Percentiles rank a stretch among this genome's conserved stretches.
Conservation (phyloP, 2,113 vertebrate genomes). For the Brienomyrus longianalis region DNA sequence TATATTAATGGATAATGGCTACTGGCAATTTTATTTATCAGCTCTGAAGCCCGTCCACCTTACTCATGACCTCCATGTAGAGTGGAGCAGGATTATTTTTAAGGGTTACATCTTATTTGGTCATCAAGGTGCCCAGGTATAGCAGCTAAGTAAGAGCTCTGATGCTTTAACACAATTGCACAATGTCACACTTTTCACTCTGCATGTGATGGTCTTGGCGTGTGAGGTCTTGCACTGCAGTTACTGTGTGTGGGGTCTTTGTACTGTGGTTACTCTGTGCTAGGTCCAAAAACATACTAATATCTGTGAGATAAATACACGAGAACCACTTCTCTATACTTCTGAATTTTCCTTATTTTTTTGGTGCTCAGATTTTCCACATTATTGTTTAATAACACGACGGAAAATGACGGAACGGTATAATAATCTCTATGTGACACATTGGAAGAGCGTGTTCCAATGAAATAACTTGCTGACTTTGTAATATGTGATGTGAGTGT, state of each 20-base stretch:
- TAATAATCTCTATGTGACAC: neutral
- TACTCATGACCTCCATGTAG: conserved; percentile 24
- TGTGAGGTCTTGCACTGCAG: neutral
- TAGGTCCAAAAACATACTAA: neutral
- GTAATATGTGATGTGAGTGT: neutral
- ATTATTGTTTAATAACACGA: neutral
- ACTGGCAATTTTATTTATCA: conserved; percentile 20
- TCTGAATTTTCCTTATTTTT: neutral
- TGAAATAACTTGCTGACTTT: neutral
- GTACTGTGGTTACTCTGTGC: neutral
- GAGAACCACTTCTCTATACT: neutral
- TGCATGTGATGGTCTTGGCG: neutral
- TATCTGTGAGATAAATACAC: neutral
- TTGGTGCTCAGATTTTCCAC: neutral
- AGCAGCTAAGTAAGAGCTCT: neutral
- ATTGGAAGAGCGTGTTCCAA: neutral
- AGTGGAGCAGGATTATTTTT: neutral
- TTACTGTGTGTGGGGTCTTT: neutral
- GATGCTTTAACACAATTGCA: neutral
- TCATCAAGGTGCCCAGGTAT: neutral
- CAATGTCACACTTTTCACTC: neutral
- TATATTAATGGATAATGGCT: conserved; percentile 34
- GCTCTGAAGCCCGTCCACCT: neutral
- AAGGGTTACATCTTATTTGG: neutral
- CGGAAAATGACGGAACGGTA: neutral